Base-by-base conservation (phyloP, 2,113 vertebrate species). In the Chloebia gouldiae region DNA sequence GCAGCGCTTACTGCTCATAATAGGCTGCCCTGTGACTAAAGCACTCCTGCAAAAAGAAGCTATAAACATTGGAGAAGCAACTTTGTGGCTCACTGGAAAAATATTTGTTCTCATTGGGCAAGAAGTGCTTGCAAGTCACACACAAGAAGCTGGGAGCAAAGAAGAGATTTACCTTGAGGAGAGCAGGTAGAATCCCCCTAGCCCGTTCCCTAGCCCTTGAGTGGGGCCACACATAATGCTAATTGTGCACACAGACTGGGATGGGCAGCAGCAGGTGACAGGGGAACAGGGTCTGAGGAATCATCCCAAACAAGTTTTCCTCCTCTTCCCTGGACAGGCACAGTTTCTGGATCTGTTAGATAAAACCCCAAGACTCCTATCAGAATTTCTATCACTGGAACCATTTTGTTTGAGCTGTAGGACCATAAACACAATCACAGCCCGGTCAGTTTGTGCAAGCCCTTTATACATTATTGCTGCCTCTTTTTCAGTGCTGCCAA, bases 171-270 rank as follows among this genome's bases (percentile, higher is more conserved):
- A 18, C 25, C 14, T 35, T 35, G 37, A 39, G 50, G 19, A 81
- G 30, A 81, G 51, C 42, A 42, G 37, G 15, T 20, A 65, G 18
- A 59, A 9, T 0, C 19, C 15, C 22, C 17, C 21, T 13, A 23
- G 11, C 4, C 13, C 21, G 19, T 35, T 81, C 6, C 11, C 11
- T 3, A 10, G 23, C 23, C 33, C 9, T 5, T 1, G 3, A n/a
- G 8, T 5, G 11, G 53, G 12, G 4, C 31, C n/a, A 61, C 40
- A 15, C 1, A 0, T 11, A 2, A 3, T 4, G 1, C 4, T 60
- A 21, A 11, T 3, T 69, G 54, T 11, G 19, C 37, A 8, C 9
- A 10, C 1, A 9, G 54, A 6, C 15, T 27, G 15, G 33, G 25
- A 33, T 23, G 13, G 17, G 23, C 27, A 49, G 11, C 50, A 20